Evolutionary conservation across 2,113 vertebrate genomes (phyloP).

Genomic region (Pholis gunnellus): DNA sequence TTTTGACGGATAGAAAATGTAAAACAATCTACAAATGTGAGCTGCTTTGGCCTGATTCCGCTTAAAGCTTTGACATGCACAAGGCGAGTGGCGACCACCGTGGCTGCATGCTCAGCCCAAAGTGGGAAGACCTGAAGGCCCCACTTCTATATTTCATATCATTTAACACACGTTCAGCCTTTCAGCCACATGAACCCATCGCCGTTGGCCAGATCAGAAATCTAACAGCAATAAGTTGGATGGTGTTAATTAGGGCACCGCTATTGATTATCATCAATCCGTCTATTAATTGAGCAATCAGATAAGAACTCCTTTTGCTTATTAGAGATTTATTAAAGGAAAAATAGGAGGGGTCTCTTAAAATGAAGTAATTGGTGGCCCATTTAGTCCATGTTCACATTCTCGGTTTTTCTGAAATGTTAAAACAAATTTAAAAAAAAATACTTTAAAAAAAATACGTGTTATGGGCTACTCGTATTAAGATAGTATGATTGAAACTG

Average conservation of each 20-base stretch:
- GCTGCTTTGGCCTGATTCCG: neutral
- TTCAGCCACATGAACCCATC: neutral
- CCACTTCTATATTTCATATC: neutral
- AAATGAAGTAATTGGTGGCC: neutral
- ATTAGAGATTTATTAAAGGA: too few relatives aligned
- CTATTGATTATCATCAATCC: neutral
- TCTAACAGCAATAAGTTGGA: neutral
- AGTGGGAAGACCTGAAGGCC: neutral
- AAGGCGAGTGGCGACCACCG: neutral
- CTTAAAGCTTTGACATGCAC: neutral
- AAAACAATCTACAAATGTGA: neutral
- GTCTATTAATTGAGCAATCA: neutral
- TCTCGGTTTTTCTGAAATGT: neutral
- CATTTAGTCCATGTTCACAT: neutral
- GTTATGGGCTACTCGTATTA: neutral
- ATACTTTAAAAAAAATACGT: neutral
- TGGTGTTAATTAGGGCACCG: neutral
- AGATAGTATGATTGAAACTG: neutral
- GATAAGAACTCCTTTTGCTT: neutral
- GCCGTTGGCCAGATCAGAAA: neutral
- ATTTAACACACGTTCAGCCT: neutral
- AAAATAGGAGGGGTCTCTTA: neutral
- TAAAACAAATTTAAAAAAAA: neutral
- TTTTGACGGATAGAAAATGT: neutral
- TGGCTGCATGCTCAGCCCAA: neutral